Base-by-base conservation (phyloP, 1,140 invertebrate genomes). In the Drosophila lacteicornis region DNA sequence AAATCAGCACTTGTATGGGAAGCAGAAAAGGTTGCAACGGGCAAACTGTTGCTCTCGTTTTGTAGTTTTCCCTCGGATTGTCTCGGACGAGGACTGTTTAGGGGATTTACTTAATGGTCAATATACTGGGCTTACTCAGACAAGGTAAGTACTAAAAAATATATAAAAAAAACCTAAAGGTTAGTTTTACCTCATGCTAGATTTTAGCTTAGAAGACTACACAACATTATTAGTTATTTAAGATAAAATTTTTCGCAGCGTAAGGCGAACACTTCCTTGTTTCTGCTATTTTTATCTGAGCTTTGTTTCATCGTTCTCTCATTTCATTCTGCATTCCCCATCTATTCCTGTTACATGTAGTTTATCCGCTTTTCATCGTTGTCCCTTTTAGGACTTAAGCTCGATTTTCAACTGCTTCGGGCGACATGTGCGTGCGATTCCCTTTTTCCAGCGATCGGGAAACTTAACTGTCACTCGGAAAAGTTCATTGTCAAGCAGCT, bases 321-420 rank as follows among this genome's bases (percentile, higher is more conserved):
- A 47, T 47, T 33, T 27, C 15, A 33, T 19, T 5, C 5, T 4
- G 42, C 27, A 22, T 47, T 70, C 17, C 17, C 62, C 57, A 56
- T 67, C 53, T 70, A 82, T 73, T 67, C 53, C 63, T 30, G 51
- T 73, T 73, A 73, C 78, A 81, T 65, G 62, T 60, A 62, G 62
- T 66, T 69, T 73, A 53, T 77, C 60, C 62, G 61, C 69, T 84
- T 80, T 84, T 60, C 60, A 61, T 59, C 60, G 43, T 69, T 59
- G 78, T 62, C 66, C 66, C 42, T 70, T 46, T 51, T 33, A 13
- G 61, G 69, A 38, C 46, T 73, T 74, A 47, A 68, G 67, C 66
- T 63, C 66, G 46, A 40, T 74, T 71, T 74, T 65, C 47, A 56
- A 65, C 73, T 58, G 17, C 68, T 73, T 13, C 15, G 33, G 58